Evolutionary conservation across 2,113 vertebrate species (phyloP).

Genomic region (Rattus rattus): DNA sequence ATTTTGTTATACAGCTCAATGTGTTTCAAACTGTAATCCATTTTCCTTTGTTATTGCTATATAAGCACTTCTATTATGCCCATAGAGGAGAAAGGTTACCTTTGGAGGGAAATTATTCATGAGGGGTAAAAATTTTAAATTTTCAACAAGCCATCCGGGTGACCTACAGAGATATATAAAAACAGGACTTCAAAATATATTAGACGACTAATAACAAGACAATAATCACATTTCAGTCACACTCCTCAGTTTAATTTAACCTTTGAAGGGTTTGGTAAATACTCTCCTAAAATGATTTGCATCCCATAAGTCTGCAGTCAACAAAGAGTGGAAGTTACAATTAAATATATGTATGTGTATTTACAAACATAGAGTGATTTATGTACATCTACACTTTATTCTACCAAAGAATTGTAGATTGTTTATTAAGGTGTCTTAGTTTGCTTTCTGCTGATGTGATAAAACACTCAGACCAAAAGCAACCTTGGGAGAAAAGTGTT

Average conservation of each 20-base stretch:
- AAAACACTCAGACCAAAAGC: not conserved
- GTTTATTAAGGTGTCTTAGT: not conserved
- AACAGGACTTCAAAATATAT: constrained; percentile 45
- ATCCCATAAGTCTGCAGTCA: constrained; percentile 45
- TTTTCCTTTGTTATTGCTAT: constrained; percentile 60
- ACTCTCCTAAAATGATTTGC: constrained; percentile 63
- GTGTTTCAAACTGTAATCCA: constrained; percentile 48
- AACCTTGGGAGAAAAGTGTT: not conserved
- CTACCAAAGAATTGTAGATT: constrained; percentile 39
- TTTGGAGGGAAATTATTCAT: constrained; percentile 55
- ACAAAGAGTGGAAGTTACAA: constrained; percentile 33
- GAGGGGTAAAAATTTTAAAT: constrained; percentile 60
- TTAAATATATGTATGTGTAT: constrained; percentile 12
- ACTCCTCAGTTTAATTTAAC: constrained; percentile 65
- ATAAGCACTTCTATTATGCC: constrained; percentile 55
- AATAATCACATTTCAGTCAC: constrained; percentile 66
- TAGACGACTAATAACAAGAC: constrained; percentile 67
- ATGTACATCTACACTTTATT: constrained; percentile 33
- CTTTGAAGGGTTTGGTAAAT: constrained; percentile 43
- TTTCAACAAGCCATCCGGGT: constrained; percentile 57
- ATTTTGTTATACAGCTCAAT: constrained; percentile 33
- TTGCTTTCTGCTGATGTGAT: not conserved
- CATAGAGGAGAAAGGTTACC: constrained; percentile 59
- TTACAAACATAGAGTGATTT: constrained; percentile 38
- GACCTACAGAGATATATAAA: constrained; percentile 61